Evolutionary conservation across 1,140 invertebrate species (phyloP).

Genomic region (silkworm (Bombyx mori)): DNA sequence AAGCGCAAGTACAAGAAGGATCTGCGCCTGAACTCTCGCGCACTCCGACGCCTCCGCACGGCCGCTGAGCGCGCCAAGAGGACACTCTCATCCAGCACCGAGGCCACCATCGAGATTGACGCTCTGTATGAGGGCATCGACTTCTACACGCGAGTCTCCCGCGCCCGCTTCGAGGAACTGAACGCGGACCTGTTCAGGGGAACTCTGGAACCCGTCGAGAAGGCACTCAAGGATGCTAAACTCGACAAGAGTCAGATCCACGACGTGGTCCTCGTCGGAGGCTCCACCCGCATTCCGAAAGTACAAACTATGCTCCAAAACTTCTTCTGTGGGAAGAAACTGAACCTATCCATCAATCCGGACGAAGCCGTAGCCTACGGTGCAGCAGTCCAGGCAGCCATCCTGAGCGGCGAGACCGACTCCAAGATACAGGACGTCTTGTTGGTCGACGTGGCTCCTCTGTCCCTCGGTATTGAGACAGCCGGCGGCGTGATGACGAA

Average conservation of each 20-base stretch:
- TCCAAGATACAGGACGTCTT: slow-evolving; percentile 72
- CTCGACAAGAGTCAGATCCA: slow-evolving; percentile 77
- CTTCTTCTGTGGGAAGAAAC: slow-evolving; percentile 65
- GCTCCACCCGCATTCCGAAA: slow-evolving; percentile 77
- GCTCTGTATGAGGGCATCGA: slow-evolving; percentile 66
- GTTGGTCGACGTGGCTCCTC: slow-evolving; percentile 71
- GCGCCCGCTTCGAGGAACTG: slow-evolving; percentile 68
- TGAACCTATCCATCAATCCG: slow-evolving; percentile 71
- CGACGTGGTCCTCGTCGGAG: slow-evolving; percentile 81
- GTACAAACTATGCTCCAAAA: slow-evolving; percentile 67
- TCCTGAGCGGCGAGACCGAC: slow-evolving; percentile 66
- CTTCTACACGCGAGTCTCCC: slow-evolving; percentile 64
- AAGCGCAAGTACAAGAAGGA: slow-evolving; percentile 68
- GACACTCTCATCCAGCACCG: slow-evolving; percentile 68
- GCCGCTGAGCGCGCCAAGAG: slow-evolving; percentile 74
- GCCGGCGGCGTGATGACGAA: slow-evolving; percentile 76
- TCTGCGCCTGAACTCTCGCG: slow-evolving; percentile 55
- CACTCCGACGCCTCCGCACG: slow-evolving; percentile 74
- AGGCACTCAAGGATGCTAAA: slow-evolving; percentile 78
- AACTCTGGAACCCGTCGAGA: slow-evolving; percentile 72
- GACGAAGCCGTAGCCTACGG: slow-evolving; percentile 71
- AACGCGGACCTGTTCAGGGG: slow-evolving; percentile 68
- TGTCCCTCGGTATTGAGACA: slow-evolving; percentile 24
- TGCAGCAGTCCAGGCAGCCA: slow-evolving; percentile 68
- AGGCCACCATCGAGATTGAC: slow-evolving; percentile 70